Conservation (phyloP, 2,888 invertebrate species). For the Plagodis dolabraria region DNA sequence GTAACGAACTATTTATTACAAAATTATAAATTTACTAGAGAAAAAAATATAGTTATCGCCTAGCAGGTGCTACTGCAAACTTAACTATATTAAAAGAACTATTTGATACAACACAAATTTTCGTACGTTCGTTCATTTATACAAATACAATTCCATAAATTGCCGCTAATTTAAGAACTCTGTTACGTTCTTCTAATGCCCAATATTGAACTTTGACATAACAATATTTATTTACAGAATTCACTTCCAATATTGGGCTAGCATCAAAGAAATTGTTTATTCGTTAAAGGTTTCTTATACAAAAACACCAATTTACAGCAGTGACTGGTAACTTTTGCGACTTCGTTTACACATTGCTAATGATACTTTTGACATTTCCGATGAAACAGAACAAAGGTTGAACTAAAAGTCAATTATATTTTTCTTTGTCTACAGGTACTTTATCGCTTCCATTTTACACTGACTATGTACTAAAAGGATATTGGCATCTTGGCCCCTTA, state of each 20-base stretch:
- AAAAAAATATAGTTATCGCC: too few relatives aligned
- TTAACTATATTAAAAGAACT: too few relatives aligned
- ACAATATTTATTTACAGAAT: conserved; percentile 5
- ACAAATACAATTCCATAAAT: background rate
- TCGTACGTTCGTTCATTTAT: background rate
- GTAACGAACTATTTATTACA: background rate
- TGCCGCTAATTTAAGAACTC: conserved; percentile 1
- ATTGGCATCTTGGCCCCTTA: conserved; percentile 98
- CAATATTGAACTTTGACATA: conserved; percentile 4
- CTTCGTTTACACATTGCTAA: conserved; percentile 25
- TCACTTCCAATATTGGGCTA: conserved; percentile 4
- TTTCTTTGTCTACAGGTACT: conserved; percentile 88
- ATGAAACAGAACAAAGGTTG: conserved; percentile 24
- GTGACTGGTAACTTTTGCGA: conserved; percentile 26
- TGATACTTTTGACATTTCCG: conserved; percentile 31
- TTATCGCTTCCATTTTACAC: conserved; percentile 99
- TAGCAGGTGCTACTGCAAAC: too few relatives aligned
- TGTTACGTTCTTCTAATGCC: background rate
- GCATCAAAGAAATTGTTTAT: conserved; percentile 6
- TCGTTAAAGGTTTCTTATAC: background rate
- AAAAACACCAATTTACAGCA: conserved; percentile 19
- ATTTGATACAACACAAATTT: background rate
- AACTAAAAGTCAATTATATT: conserved; percentile 34
- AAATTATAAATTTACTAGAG: too few relatives aligned
- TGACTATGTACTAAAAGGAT: conserved; percentile 97